Base-by-base conservation (phyloP, 2,888 invertebrate species). In the Ernsta delagoae region DNA sequence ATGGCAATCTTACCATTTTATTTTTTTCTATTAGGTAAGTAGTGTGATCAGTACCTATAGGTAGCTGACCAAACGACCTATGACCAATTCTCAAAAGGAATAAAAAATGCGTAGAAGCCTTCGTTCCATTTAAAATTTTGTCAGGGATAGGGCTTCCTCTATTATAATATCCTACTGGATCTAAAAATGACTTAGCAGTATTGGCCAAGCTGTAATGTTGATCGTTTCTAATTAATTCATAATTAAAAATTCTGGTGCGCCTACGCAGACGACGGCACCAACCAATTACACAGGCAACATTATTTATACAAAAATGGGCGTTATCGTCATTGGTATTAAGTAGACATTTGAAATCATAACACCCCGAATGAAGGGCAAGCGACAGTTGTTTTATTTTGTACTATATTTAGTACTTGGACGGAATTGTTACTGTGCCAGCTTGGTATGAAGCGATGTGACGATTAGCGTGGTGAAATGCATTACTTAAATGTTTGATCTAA, bases 191-290 rank as follows among this genome's bases (percentile, higher is more conserved):
- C 59, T 48, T 54, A 68, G 43, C 12, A 66, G 54, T 64, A 87
- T 91, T 90, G 88, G 84, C 85, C 90, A 87, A 88, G 83, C 87
- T 85, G 84, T 85, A 83, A 85, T 91, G 90, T 88, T 90, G 89
- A 87, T 90, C 87, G 87, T 84, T 82, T 84, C 87, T 90, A 92
- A 93, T 92, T 92, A 92, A 93, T 93, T 92, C 92, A 92, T 92
- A 91, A 92, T 93, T 93, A 92, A 92, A 92, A 92, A 92, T 92
- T 91, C 92, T 89, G 89, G 86, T 90, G 88, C 91, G 90, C 88
- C 86, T 83, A 89, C 89, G 89, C 90, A 84, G 83, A 81, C 87
- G 84, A 79, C 84, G 83, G 85, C 82, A 83, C 85, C 89, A 82
- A 88, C 89, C 90, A 91, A 92, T 92, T 90, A 89, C 83, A 73